Base-by-base conservation (phyloP, 2,797 vertebrate species). In the Sphenodon punctatus region DNA sequence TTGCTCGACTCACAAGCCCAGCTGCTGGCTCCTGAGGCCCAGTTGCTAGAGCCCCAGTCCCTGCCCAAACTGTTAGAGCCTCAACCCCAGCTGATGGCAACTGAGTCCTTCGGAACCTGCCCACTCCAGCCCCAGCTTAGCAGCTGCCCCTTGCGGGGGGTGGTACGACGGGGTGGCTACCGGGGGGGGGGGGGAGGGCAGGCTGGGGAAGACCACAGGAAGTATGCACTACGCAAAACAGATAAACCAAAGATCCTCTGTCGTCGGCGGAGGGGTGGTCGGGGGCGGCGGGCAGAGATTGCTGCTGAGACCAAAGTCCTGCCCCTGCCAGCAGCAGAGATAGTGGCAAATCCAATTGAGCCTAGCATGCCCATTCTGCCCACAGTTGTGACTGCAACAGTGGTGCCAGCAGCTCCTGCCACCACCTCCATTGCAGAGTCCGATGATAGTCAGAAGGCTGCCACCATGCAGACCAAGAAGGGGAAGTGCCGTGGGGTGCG, bases 211-310 rank as follows among this genome's bases (percentile, higher is more conserved):
- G 96, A 96, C 75, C 98, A 98, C 93, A 97, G 97, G 92, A 99
- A 99, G 93, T 98, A 98, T 23, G 97, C 98, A 58, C 96, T 99
- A 80, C 96, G 98, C 85, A 98, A 98, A 94, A 98, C 97, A 25
- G 98, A 98, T 69, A 98, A 98, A 85, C 98, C 98, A 91, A 98
- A 98, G 88, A 98, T 99, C 80, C 96, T 98, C 60, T 98, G 98
- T 91, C 97, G 98, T 85, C 96, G 98, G 90, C 96, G 98, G 89
- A 97, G 98, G 91, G 95, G 96, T 0, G 95, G 96, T 20, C 91
- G 96, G 45, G 96, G 95, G 14, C 93, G 96, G 27, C 91, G 95
- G 69, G 87, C 76, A 30, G 96, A 96, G 0, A 1, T 92, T 0
- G 66, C 86, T 61, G 83, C 94, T 0, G 95, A 96, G 41, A 93